Evolutionary conservation across 2,888 invertebrate species (phyloP).

Genomic region (Caenorhabditis imperialis): DNA sequence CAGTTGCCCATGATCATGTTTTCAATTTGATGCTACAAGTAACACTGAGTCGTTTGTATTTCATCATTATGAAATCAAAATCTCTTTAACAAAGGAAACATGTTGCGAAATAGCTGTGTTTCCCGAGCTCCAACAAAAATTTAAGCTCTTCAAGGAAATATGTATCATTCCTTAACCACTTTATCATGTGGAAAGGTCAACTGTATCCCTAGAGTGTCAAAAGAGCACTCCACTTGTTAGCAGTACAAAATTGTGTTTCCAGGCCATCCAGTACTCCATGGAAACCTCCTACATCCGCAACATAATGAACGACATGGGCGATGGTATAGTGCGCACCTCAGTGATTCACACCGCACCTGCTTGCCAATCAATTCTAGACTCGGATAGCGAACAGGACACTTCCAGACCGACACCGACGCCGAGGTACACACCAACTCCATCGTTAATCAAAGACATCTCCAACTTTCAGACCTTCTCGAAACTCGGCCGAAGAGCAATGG

Average conservation of each 20-base stretch:
- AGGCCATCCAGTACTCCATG: constrained; percentile 76
- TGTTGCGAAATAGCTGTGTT: too few relatives aligned
- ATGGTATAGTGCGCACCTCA: constrained; percentile 71
- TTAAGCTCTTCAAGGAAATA: too few relatives aligned
- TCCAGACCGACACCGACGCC: constrained; percentile 47
- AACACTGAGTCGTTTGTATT: too few relatives aligned
- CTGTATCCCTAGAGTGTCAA: too few relatives aligned
- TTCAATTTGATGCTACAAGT: too few relatives aligned
- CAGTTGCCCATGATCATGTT: too few relatives aligned
- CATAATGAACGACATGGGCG: constrained; percentile 71
- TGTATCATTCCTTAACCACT: too few relatives aligned
- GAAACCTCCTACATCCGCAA: constrained; percentile 70
- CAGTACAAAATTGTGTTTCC: constrained; percentile 30
- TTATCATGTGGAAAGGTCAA: too few relatives aligned
- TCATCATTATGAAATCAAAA: too few relatives aligned
- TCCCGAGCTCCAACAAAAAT: too few relatives aligned
- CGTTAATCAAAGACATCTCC: not conserved
- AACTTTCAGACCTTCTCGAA: constrained; percentile 53
- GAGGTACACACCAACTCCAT: constrained; percentile 30
- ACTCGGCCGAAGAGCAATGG: constrained; percentile 75
- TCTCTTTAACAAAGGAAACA: too few relatives aligned
- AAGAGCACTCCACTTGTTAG: too few relatives aligned
- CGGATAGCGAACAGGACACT: constrained; percentile 65
- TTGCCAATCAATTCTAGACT: constrained; percentile 72
- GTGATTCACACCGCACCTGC: constrained; percentile 77